Percentiles rank a stretch among this genome's conserved stretches.
Evolutionary conservation across 2,888 invertebrate species (phyloP).

Genomic region (Parnassius orleans): DNA sequence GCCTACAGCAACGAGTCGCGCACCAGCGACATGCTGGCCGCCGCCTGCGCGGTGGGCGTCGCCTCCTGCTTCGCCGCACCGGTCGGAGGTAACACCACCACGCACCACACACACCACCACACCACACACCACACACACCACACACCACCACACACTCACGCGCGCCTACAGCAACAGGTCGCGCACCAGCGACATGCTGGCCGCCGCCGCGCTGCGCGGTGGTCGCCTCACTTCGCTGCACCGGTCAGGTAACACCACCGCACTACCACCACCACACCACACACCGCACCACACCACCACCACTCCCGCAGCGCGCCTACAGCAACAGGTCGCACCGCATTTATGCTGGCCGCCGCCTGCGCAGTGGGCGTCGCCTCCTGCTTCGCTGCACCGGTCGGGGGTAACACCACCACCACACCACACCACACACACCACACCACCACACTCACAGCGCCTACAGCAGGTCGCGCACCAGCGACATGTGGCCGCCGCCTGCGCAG

Average conservation of each 20-base stretch:
- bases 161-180: conserved; percentile 98
- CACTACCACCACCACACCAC: conserved; percentile 73
- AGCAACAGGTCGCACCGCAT: conserved; percentile 96
- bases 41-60: too few relatives aligned
- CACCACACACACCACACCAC: too few relatives aligned
- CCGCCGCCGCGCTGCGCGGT: conserved; percentile 99
- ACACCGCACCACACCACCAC: conserved; percentile 96
- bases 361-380: conserved; percentile 97
- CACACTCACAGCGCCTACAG: too few relatives aligned
- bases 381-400: conserved; percentile 97
- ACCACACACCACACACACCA: too few relatives aligned
- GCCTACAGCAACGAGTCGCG: too few relatives aligned
- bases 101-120: too few relatives aligned
- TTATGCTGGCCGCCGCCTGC: conserved; percentile 96
- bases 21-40: too few relatives aligned
- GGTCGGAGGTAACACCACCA: too few relatives aligned
- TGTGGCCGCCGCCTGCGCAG: too few relatives aligned
- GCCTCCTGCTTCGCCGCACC: too few relatives aligned
- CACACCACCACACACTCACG: conserved; percentile 31
- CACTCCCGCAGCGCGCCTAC: conserved; percentile 96
- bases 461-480: too few relatives aligned
- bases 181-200: conserved; percentile 97
- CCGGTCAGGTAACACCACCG: conserved; percentile 86
- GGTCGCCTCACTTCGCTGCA: conserved; percentile 96
- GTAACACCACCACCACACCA: conserved; percentile 70